phyloP scores from a whole-genome alignment of 2,113 vertebrate species.

The Monarcha castaneiventris region DNA sequence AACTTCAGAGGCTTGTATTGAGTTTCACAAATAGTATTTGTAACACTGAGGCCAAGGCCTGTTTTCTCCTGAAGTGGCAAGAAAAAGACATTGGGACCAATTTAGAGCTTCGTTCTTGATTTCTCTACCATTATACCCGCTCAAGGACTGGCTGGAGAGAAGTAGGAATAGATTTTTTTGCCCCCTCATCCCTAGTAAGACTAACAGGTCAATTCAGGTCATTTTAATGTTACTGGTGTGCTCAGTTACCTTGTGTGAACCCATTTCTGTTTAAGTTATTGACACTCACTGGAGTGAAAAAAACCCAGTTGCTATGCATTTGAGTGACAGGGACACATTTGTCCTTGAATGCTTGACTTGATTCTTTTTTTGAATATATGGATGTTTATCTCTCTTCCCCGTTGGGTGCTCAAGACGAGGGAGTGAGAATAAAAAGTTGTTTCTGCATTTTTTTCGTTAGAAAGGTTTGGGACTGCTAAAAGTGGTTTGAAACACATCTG shows the following conservation, averaged over 20 bases:
- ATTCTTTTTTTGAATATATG: neutral
- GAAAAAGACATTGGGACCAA: neutral
- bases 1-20: neutral
- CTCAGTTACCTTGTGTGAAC: neutral
- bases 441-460: neutral
- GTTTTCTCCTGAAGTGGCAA: neutral
- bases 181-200: neutral
- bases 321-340: neutral
- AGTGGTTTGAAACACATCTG: neutral
- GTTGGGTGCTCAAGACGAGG: neutral
- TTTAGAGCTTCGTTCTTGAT: neutral
- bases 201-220: neutral
- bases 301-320: neutral
- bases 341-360: neutral
- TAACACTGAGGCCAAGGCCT: neutral
- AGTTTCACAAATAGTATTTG: neutral
- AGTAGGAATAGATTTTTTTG: neutral
- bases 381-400: neutral
- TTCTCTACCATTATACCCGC: neutral
- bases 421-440: neutral
- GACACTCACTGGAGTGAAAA: neutral
- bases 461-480: neutral
- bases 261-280: neutral
- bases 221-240: neutral
- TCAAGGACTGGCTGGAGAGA: neutral